phyloP scores from a whole-genome alignment of 1,140 invertebrate species.

The Elymnias hypermnestra region DNA sequence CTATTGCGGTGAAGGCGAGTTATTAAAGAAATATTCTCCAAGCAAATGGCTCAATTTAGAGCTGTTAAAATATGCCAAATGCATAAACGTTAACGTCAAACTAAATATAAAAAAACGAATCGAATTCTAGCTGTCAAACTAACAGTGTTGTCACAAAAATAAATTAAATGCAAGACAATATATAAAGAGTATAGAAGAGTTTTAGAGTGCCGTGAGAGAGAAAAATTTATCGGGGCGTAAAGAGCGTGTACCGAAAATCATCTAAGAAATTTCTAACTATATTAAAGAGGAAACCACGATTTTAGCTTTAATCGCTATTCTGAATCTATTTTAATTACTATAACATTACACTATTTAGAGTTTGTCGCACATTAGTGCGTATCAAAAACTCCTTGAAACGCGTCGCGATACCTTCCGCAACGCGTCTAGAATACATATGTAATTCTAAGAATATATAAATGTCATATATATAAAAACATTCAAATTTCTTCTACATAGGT shows the following conservation, averaged over 20 bases:
- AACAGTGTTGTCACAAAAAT: conserved; percentile 47
- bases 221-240: conserved; percentile 30
- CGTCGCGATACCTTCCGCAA: conserved; percentile 11
- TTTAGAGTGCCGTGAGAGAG: conserved; percentile 28
- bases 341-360: conserved; percentile 16
- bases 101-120: no score
- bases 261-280: conserved; percentile 30
- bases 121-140: conserved; percentile 2
- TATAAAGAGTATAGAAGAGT: conserved; percentile 20
- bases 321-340: conserved; percentile 37
- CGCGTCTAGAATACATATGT: conserved; percentile 21
- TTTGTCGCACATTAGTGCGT: conserved; percentile 32
- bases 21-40: no score
- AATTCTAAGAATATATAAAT: conserved; percentile 50
- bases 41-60: no score
- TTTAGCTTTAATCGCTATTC: conserved; percentile 32
- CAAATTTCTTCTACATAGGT: conserved; percentile 36
- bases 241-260: conserved; percentile 44
- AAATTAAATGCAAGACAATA: conserved; percentile 30
- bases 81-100: no score
- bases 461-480: conserved; percentile 22
- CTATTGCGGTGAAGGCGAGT: no score
- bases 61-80: no score
- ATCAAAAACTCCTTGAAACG: conserved; percentile 27
- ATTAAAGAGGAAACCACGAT: conserved; percentile 37